These are phyloP conservation scores for Operophtera brumata DNA, from an alignment of 2,888 invertebrate species.

Conservation along the genomic window DNA sequence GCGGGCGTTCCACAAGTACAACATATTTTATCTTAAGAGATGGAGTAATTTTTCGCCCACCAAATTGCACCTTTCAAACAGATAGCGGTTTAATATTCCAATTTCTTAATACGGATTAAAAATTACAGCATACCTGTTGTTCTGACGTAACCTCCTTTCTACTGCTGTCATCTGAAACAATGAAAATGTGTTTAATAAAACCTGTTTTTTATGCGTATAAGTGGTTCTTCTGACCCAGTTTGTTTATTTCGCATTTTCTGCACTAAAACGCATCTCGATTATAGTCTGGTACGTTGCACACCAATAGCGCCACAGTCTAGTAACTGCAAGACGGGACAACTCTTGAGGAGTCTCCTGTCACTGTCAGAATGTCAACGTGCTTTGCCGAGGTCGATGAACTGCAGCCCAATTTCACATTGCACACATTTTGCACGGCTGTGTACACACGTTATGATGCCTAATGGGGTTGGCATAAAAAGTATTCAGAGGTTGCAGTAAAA, in stretches of 20 bases:
- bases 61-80: background rate
- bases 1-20: too few relatives aligned
- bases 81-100: background rate
- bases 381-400: conserved; percentile 15
- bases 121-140: conserved; percentile 61
- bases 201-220: background rate
- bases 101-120: conserved; percentile 9
- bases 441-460: conserved; percentile 11
- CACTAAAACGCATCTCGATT: conserved; percentile 44
- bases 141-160: conserved; percentile 71
- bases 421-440: conserved; percentile 23
- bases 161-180: conserved; percentile 76
- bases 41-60: conserved; percentile 8
- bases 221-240: conserved; percentile 1
- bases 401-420: conserved; percentile 22
- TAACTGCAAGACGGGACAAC: conserved; percentile 36
- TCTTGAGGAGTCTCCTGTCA: conserved; percentile 34
- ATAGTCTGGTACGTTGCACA: conserved; percentile 37
- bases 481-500: conserved; percentile 3
- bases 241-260: conserved; percentile 35
- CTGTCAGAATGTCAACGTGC: conserved; percentile 20
- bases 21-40: too few relatives aligned
- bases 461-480: conserved; percentile 11
- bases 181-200: conserved; percentile 24
- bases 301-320: conserved; percentile 47